These are phyloP conservation scores for Gobius niger DNA, from an alignment of 2,113 vertebrate species.

Conservation along the genomic window DNA sequence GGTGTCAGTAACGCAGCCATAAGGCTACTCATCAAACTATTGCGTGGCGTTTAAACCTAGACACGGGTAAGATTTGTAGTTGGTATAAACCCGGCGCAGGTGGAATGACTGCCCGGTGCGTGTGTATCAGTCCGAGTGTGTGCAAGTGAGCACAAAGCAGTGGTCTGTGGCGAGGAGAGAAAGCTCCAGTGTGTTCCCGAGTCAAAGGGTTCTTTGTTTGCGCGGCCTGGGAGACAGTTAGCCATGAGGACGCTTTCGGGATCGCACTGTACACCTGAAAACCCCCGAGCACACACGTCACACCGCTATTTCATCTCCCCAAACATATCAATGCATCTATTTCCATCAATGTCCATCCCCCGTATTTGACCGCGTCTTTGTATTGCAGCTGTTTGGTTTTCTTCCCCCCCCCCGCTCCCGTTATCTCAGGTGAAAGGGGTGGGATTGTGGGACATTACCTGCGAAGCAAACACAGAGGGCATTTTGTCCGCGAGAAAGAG, in stretches of 20 bases:
- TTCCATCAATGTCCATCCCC: slow-evolving; percentile 18
- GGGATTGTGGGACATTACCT: slow-evolving; percentile 24
- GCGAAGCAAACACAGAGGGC: slow-evolving; percentile 50
- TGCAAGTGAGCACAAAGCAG: slow-evolving; percentile 58
- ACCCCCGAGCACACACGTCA: slow-evolving; percentile 23
- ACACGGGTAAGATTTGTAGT: neutral
- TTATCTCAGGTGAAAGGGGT: slow-evolving; percentile 35
- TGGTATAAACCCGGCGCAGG: slow-evolving; percentile 22
- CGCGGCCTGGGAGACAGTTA: slow-evolving; percentile 58
- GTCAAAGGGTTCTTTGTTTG: slow-evolving; percentile 73
- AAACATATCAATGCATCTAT: slow-evolving; percentile 2
- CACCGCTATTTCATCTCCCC: slow-evolving; percentile 24
- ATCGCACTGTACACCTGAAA: slow-evolving; percentile 46
- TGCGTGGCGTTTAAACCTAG: neutral
- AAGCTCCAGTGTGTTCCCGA: slow-evolving; percentile 57
- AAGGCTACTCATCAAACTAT: too few relatives aligned
- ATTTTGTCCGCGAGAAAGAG: slow-evolving; percentile 54
- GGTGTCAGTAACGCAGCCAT: too few relatives aligned
- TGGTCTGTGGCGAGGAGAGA: slow-evolving; percentile 64
- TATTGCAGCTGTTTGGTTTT: slow-evolving; percentile 17
- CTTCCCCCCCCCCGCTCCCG: slow-evolving; percentile 1
- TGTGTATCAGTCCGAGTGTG: slow-evolving; percentile 6
- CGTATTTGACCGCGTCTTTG: slow-evolving; percentile 2
- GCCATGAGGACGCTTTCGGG: slow-evolving; percentile 56
- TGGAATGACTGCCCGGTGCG: slow-evolving; percentile 17